Evolutionary conservation across 2,113 vertebrate genomes (phyloP).

Genomic region (Pollimyrus isidori): DNA sequence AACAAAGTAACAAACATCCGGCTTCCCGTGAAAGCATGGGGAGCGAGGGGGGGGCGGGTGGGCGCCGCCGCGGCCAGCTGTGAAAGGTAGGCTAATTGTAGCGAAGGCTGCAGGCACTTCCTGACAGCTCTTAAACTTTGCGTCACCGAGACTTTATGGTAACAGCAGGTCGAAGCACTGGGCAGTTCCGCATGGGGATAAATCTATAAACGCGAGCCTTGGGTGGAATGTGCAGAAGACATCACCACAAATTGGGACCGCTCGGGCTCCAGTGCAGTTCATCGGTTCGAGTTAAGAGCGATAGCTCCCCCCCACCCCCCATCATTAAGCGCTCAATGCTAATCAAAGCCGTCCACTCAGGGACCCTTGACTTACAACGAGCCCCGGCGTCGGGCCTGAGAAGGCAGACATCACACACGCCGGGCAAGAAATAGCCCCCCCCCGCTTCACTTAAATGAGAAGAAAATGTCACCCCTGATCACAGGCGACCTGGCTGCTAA

Average conservation of each 20-base stretch:
- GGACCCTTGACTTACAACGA: slow-evolving; percentile 36
- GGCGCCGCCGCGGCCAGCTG: not conserved
- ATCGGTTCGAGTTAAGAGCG: slow-evolving; percentile 46
- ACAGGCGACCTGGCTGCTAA: not conserved
- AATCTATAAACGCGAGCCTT: slow-evolving; percentile 35
- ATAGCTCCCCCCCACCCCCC: slow-evolving; percentile 8
- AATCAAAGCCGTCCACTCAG: slow-evolving; percentile 41
- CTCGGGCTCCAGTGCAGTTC: slow-evolving; percentile 36
- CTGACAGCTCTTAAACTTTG: slow-evolving; percentile 36
- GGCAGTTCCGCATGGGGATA: slow-evolving; percentile 42
- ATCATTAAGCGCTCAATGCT: slow-evolving; percentile 45
- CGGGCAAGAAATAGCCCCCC: slow-evolving; percentile 31
- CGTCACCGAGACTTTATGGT: slow-evolving; percentile 50
- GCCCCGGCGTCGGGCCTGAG: slow-evolving; percentile 17
- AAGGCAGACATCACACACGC: slow-evolving; percentile 42
- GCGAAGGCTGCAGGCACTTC: slow-evolving; percentile 48
- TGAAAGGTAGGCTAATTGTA: slow-evolving; percentile 25
- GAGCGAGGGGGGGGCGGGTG: not conserved
- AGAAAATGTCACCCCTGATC: slow-evolving; percentile 22
- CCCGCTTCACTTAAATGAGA: slow-evolving; percentile 36
- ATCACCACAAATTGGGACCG: slow-evolving; percentile 55
- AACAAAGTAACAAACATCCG: not conserved
- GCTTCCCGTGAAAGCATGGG: not conserved
- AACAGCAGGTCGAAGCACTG: slow-evolving; percentile 58
- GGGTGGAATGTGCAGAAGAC: slow-evolving; percentile 49